Evolutionary conservation across 2,797 vertebrate genomes (phyloP).

Genomic region (Nothura maculosa): DNA sequence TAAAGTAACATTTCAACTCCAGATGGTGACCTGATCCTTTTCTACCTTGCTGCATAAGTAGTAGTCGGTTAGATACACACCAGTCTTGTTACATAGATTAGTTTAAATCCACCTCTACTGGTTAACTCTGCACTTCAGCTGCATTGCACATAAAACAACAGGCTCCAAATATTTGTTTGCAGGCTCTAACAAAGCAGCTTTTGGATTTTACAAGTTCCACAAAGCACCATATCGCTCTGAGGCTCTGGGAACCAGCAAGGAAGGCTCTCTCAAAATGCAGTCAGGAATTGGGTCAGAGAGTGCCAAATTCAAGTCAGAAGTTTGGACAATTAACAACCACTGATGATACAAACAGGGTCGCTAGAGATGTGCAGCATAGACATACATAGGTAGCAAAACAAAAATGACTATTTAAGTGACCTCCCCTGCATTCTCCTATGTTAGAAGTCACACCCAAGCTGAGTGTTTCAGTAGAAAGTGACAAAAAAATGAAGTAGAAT

Average conservation of each 20-base stretch:
- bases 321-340: slow-evolving; percentile 28
- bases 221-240: background rate
- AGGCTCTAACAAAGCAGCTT: background rate
- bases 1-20: background rate
- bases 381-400: background rate
- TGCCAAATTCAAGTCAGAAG: slow-evolving; percentile 33
- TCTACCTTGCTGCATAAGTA: background rate
- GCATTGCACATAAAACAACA: background rate
- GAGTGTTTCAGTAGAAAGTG: slow-evolving; percentile 16
- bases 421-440: slow-evolving; percentile 6
- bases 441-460: background rate
- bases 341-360: background rate
- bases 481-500: background rate
- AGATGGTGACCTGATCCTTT: background rate
- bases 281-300: background rate
- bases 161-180: background rate
- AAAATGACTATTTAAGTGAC: slow-evolving; percentile 18
- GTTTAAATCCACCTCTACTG: background rate
- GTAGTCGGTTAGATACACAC: background rate
- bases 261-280: slow-evolving; percentile 14
- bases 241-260: background rate
- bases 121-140: background rate
- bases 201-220: background rate
- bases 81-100: background rate
- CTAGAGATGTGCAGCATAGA: background rate